phyloP scores from a whole-genome alignment of 1,140 invertebrate genomes.

The Drosophila trapezifrons region DNA sequence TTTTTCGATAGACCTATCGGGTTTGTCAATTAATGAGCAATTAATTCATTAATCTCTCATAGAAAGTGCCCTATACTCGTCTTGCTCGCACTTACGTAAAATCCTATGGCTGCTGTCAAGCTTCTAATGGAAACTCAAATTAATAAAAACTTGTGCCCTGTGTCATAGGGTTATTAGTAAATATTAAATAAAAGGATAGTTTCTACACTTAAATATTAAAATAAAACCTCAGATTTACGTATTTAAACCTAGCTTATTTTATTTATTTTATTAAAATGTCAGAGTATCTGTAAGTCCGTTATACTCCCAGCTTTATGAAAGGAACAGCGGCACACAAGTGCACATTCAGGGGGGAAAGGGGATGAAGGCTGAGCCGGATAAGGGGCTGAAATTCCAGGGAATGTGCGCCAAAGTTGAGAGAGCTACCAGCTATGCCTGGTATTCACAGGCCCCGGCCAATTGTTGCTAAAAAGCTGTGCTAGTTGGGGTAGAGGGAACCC shows the following conservation, averaged over 20 bases:
- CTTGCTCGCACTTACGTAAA: too few relatives aligned
- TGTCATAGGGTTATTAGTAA: too few relatives aligned
- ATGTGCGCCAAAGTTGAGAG: constrained; percentile 9
- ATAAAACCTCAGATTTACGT: background rate
- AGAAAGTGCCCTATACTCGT: too few relatives aligned
- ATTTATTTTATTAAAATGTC: background rate
- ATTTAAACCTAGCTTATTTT: background rate
- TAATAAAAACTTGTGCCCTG: too few relatives aligned
- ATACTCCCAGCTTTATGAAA: background rate
- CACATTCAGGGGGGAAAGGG: constrained; percentile 3
- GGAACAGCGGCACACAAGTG: background rate
- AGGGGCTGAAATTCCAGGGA: constrained; percentile 8
- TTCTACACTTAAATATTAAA: too few relatives aligned
- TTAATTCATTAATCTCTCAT: too few relatives aligned
- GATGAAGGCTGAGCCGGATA: background rate
- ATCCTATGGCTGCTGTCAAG: too few relatives aligned
- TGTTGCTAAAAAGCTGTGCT: constrained; percentile 11
- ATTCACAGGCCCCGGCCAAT: constrained; percentile 16
- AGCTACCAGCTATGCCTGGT: constrained; percentile 32
- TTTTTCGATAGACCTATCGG: too few relatives aligned
- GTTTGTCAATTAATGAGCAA: too few relatives aligned
- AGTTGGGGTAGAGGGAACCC: constrained; percentile 8
- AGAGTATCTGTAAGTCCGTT: background rate
- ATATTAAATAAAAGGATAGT: background rate
- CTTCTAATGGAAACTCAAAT: too few relatives aligned